These are phyloP conservation scores for Sceloporus tristichus DNA, from an alignment of 2,113 vertebrate species.

Conservation along the genomic window DNA sequence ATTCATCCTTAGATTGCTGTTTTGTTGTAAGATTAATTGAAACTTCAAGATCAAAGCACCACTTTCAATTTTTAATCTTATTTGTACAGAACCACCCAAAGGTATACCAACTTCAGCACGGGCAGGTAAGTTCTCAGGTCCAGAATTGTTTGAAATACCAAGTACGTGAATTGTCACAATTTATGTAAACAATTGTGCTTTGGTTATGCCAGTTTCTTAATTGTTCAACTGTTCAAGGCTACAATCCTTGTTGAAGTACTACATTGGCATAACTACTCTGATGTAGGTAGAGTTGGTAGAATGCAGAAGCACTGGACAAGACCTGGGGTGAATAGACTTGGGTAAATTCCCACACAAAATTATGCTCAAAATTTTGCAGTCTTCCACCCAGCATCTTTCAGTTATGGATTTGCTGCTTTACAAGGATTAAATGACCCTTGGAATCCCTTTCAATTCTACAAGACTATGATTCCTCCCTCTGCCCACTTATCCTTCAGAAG, in stretches of 20 bases:
- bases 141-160: conserved; percentile 3
- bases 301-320: too few species aligned
- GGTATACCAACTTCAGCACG: accelerated
- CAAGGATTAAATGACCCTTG: too few species aligned
- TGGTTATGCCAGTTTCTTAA: neutral
- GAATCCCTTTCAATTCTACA: too few species aligned
- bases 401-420: too few species aligned
- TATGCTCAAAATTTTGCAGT: too few species aligned
- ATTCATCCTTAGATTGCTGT: neutral
- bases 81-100: conserved; percentile 41
- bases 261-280: neutral
- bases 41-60: conserved; percentile 4
- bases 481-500: neutral
- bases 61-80: conserved; percentile 6
- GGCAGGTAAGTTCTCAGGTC: conserved; percentile 53
- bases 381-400: too few species aligned
- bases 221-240: neutral
- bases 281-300: neutral
- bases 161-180: neutral
- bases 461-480: too few species aligned
- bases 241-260: neutral
- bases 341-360: too few species aligned
- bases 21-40: conserved; percentile 6
- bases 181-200: neutral
- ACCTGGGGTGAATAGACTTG: too few species aligned